Base-by-base conservation (phyloP, 2,888 invertebrate species). In the Hoplodrina ambigua region DNA sequence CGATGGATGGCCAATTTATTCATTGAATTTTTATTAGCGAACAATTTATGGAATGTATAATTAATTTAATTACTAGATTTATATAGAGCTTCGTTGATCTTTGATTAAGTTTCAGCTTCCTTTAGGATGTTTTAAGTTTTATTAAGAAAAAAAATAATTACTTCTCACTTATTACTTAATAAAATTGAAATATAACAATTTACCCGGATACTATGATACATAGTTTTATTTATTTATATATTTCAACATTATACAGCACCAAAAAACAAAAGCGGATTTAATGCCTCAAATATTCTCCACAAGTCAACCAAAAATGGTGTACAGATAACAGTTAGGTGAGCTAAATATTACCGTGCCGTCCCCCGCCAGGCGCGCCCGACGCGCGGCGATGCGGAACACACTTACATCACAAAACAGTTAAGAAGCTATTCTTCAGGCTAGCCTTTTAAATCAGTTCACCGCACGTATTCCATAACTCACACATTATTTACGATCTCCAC, bases 31-130 rank as follows among this genome's bases (percentile, higher is more conserved):
- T 77, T 77, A 80, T 59, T 56, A 65, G 53, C 11, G 41, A 33
- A 57, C 46, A 66, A 62, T 69, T 80, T 77, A 80, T 69, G 77
- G 80, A 72, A 79, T 80, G 77, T 60, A 69, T 79, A 77, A 80
- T 69, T 62, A 58, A 79, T 79, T 76, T 44, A 67, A 72, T 79
- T 55, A 61, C 57, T 50, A 53, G 25, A 54, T 76, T 77, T 37
- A 80, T 69, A 66, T 80, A 61, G 56, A 62, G 53, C 13, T 56
- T 15, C 49, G 19, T 56, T 50, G 20, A 55, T 50, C 37, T 58
- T 68, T 73, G 19, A 71, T 65, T 46, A 20, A 33, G 37, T 50
- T 49, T 59, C 30, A 54, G 6, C 0, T 67, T 60, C 60, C 8
- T 65, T 10, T 19, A 5, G 15, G 13, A 46, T 50, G 0, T 17